phyloP scores from a whole-genome alignment of 1,140 invertebrate genomes.

The Pseudomyrmex pallidus region DNA sequence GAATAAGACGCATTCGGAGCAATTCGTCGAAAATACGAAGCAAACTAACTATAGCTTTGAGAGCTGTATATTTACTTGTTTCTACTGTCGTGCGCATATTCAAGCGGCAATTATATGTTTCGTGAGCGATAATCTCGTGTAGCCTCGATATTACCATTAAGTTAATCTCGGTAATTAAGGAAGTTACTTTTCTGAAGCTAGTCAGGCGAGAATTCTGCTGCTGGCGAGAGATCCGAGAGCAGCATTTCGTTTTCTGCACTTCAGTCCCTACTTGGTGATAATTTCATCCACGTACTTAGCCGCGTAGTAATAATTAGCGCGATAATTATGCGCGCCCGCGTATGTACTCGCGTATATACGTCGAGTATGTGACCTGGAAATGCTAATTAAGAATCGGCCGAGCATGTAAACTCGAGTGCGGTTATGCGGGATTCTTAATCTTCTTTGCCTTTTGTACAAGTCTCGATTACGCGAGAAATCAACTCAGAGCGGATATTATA shows the following conservation, averaged over 20 bases:
- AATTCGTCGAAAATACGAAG: neutral
- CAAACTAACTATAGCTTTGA: neutral
- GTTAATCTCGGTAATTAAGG: constrained; percentile 85
- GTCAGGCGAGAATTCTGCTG: constrained; percentile 78
- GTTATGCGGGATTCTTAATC: constrained; percentile 35
- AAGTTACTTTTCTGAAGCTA: constrained; percentile 80
- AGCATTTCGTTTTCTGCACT: constrained; percentile 44
- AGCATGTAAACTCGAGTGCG: constrained; percentile 33
- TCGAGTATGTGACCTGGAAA: constrained; percentile 79
- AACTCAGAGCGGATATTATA: constrained; percentile 15
- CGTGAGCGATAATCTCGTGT: constrained; percentile 79
- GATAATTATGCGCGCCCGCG: constrained; percentile 82
- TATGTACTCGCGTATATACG: constrained; percentile 63
- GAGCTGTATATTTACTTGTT: constrained; percentile 21
- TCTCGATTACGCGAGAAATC: neutral
- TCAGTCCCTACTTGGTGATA: constrained; percentile 75
- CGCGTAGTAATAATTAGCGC: constrained; percentile 82
- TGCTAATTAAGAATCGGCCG: constrained; percentile 79
- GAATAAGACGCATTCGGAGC: neutral
- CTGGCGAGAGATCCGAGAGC: constrained; percentile 65
- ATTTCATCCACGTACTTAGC: constrained; percentile 83
- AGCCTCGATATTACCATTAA: constrained; percentile 80
- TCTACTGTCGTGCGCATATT: constrained; percentile 41
- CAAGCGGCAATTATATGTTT: constrained; percentile 66
- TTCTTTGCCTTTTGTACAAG: constrained; percentile 14